Evolutionary conservation across 1,140 invertebrate genomes (phyloP), one percentile per base, ranked within the genome.

Genomic region (Aethina tumida): DNA sequence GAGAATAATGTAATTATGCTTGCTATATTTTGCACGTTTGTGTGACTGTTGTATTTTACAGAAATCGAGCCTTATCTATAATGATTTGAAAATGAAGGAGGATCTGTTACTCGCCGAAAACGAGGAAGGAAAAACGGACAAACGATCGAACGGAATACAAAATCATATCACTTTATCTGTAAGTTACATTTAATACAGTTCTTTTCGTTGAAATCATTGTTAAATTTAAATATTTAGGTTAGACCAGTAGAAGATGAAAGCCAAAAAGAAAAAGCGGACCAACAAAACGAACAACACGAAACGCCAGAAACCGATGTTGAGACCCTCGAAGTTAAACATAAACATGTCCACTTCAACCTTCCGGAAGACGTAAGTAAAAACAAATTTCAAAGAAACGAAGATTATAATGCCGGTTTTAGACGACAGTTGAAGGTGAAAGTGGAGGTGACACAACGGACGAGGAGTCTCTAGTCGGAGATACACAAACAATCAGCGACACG

Each of bases 91-190:
- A n/a, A n/a, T n/a, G n/a, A n/a, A n/a, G n/a, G n/a, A n/a, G n/a
- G n/a, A n/a, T n/a, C n/a, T n/a, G n/a, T n/a, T n/a, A n/a, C n/a
- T n/a, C n/a, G n/a, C n/a, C n/a, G n/a, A n/a, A n/a, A n/a, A 18
- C 4, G 28, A 40, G 22, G 15, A 31, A 4, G 20, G 29, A 25
- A 5, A 32, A n/a, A 19, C 12, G 22, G 22, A 24, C 22, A 7
- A n/a, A 24, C n/a, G 7, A 24, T 36, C 34, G 3, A 46, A 45
- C 24, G 47, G 47, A 1, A 35, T 45, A 38, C 26, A 38, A 26
- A 58, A 55, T 35, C 52, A 56, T 19, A 55, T 58, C 29, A 58
- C 40, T 45, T 42, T 54, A 40, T 50, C 48, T 7, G 55, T 58
- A 44, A 39, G 43, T 48, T n/a, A n/a, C n/a, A n/a, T n/a, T n/a